Base-by-base conservation (phyloP, 2,113 vertebrate species). In the Petroica traversi region DNA sequence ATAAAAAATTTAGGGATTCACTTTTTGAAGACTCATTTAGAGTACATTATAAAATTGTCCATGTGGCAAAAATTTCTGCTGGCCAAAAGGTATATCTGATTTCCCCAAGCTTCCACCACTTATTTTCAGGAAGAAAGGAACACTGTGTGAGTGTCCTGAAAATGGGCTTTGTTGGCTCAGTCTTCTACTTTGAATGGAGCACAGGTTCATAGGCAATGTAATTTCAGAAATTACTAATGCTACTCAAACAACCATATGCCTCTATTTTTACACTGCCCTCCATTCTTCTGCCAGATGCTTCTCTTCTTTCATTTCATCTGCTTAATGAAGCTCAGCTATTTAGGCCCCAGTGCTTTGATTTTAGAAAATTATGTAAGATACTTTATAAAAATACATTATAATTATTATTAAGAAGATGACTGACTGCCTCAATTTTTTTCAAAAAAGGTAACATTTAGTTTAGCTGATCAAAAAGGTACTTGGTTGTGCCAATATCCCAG, bases 211-310 rank as follows among this genome's bases (percentile, higher is more conserved):
- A 59, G 18, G 77, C 82, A 95, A 94, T 9, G 11, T 52, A 91
- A 54, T 93, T 94, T 75, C 90, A 88, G 61, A 95, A 94, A 92
- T 96, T 80, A 96, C 71, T 93, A 94, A 93, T 89, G 71, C 58
- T 92, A 62, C 75, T 88, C 57, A 69, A 49, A 78, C 85, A 63
- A 73, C 88, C 85, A 84, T 63, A 91, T 11, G 62, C 41, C 63
- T 92, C 85, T 95, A 84, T 92, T 96, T 95, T 95, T 93, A 96
- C 28, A 79, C 68, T 72, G 68, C 67, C 75, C 83, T 92, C 77
- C 34, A 7, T 71, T 94, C 72, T 91, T 94, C 61, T 95, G 95
- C 84, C 96, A 97, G 89, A 89, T 95, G 89, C 84, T 64, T 78
- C 83, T 88, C 80, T 87, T 73, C 17, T 6, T 85, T 93, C 54